A percentile compares a stretch with the other conserved stretches of the same genome.
Conservation (phyloP, 2,113 vertebrate genomes). For the Camelus dromedarius region DNA sequence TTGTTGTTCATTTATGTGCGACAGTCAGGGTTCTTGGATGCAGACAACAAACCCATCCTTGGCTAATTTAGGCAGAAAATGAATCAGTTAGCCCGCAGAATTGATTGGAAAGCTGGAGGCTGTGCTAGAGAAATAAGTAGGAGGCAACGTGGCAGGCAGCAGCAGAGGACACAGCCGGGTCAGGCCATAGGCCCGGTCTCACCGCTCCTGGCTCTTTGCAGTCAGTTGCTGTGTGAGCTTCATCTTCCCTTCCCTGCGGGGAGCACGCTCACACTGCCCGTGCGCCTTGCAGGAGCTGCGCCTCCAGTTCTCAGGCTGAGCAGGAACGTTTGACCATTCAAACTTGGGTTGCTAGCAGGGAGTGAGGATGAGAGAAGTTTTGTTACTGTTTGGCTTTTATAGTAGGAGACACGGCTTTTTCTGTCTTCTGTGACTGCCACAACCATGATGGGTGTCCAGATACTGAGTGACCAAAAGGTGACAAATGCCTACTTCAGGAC, state of each 20-base stretch:
- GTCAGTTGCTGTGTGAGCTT: too few species aligned
- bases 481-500: background rate
- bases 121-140: background rate
- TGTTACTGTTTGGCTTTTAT: background rate
- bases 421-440: background rate
- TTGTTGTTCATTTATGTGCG: background rate
- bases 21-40: background rate
- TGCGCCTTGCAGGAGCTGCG: background rate
- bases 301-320: background rate
- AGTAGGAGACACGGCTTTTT: background rate
- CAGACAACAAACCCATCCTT: background rate
- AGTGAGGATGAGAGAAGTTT: background rate
- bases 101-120: background rate
- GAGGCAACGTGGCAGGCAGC: background rate
- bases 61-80: background rate
- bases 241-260: background rate
- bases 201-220: background rate
- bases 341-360: background rate
- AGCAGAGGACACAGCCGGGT: background rate
- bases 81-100: background rate
- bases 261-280: background rate
- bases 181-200: rapidly evolving
- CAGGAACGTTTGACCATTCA: background rate
- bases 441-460: background rate
- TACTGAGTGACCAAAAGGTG: background rate